Conservation (phyloP, 2,113 vertebrate genomes). For the Pluvialis apricaria region DNA sequence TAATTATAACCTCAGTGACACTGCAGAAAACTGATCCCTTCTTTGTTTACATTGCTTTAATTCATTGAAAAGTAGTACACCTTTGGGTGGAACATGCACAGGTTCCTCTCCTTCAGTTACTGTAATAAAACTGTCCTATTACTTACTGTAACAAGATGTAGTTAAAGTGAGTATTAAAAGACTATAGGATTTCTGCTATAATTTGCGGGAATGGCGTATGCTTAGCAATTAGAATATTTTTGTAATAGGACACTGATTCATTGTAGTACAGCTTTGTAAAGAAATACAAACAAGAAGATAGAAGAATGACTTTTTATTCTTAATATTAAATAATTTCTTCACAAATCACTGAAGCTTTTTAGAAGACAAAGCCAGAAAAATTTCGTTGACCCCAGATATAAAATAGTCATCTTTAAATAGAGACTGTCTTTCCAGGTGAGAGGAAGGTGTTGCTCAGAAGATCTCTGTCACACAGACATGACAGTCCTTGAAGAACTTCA, state of each 20-base stretch:
- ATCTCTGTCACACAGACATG: background rate
- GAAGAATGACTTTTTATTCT: background rate
- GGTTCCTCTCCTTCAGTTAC: background rate
- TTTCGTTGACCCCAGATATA: background rate
- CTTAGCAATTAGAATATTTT: background rate
- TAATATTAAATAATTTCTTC: background rate
- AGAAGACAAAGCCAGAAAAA: background rate
- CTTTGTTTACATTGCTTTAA: constrained; percentile 32
- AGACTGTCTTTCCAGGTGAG: background rate
- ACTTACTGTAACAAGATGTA: background rate
- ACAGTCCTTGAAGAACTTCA: background rate
- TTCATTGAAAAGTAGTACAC: background rate
- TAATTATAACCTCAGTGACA: constrained; percentile 27
- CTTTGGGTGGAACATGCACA: background rate
- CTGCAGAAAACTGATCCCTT: background rate
- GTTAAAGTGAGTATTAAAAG: background rate
- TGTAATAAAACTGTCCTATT: background rate
- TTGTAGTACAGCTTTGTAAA: background rate
- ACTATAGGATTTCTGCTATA: background rate
- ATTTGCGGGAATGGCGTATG: background rate
- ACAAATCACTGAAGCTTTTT: background rate
- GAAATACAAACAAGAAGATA: background rate
- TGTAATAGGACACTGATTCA: background rate
- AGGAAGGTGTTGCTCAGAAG: background rate
- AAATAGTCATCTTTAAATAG: background rate